Conservation (phyloP, 2,797 vertebrate genomes). For the Odontamblyopus lacepedii region DNA sequence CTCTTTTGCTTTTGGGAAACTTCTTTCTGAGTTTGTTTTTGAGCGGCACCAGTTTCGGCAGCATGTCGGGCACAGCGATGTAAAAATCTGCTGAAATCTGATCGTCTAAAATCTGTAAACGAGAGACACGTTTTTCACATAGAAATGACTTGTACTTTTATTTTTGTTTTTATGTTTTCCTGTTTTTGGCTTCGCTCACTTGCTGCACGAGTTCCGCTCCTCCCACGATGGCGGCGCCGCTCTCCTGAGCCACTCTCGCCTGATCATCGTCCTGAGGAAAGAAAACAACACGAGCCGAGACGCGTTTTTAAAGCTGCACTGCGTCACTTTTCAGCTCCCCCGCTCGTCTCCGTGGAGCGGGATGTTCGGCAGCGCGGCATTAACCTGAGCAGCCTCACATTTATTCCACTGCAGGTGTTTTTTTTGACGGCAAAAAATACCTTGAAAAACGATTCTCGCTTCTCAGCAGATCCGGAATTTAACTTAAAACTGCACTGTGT, state of each 20-base stretch:
- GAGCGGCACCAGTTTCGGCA: slow-evolving; percentile 80
- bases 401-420: too few species aligned
- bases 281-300: background rate
- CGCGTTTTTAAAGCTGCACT: too few species aligned
- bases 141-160: background rate
- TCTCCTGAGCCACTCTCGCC: slow-evolving; percentile 73
- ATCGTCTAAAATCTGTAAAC: slow-evolving; percentile 85
- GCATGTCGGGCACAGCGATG: slow-evolving; percentile 85
- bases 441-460: too few species aligned
- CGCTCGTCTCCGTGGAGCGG: too few species aligned
- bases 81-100: slow-evolving; percentile 89
- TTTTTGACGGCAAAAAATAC: too few species aligned
- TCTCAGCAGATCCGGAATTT: too few species aligned
- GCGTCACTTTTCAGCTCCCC: too few species aligned
- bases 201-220: slow-evolving; percentile 83
- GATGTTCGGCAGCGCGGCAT: too few species aligned
- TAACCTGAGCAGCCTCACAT: too few species aligned
- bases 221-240: slow-evolving; percentile 82
- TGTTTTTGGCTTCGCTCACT: slow-evolving; percentile 60
- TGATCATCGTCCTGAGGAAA: slow-evolving; percentile 77
- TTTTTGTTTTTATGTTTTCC: too few species aligned
- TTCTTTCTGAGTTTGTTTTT: slow-evolving; percentile 86
- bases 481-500: too few species aligned
- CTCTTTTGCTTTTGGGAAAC: slow-evolving; percentile 85
- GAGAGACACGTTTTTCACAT: background rate